Base-by-base conservation (phyloP, 1,140 invertebrate genomes). In the Drosophila saltans region DNA sequence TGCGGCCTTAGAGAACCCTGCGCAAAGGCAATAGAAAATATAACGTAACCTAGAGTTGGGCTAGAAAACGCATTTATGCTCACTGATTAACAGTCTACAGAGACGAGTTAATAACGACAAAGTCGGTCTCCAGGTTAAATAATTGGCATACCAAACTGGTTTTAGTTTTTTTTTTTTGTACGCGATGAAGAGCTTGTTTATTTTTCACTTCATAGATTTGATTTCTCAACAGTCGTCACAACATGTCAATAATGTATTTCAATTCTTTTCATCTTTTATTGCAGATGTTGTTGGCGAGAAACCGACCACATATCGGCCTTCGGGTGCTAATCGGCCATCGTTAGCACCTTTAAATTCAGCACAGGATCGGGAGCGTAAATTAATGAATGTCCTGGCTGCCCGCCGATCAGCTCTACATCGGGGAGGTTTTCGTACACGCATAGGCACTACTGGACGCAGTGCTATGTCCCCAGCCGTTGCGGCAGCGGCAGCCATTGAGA, bases 361-460 rank as follows among this genome's bases (percentile, higher is more conserved):
- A 1, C 88, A 90, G 63, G 81, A 92, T 57, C 81, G 94, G 24
- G 93, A 94, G 55, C 93, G 93, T 30, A 93, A 93, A 70, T 85
- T 94, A 60, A 91, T 93, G 84, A 93, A 93, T 33, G 83, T 94
- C 28, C 88, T 94, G 59, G 94, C 94, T 0, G 94, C 94, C 1
- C 82, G 94, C 10, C 89, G 94, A 21, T 81, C 92, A 85, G 76
- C 92, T 81, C 21, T 92, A 79, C 62, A 93, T 85, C 65, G 89
- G 77, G 78, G 91, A 92, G 68, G 92, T 72, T 67, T 92, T 91
- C 67, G 93, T 91, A 90, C 92, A 88, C 66, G 90, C 77, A 66
- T 86, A 91, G 89, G 75, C 30, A 90, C 90, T 63, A 92, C 91
- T 2, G 81, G 80, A 33, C 75, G 90, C 26, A 92, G 78, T 55